phyloP scores from a whole-genome alignment of 2,888 invertebrate species.

The Hirtodrosophila trivittata region DNA sequence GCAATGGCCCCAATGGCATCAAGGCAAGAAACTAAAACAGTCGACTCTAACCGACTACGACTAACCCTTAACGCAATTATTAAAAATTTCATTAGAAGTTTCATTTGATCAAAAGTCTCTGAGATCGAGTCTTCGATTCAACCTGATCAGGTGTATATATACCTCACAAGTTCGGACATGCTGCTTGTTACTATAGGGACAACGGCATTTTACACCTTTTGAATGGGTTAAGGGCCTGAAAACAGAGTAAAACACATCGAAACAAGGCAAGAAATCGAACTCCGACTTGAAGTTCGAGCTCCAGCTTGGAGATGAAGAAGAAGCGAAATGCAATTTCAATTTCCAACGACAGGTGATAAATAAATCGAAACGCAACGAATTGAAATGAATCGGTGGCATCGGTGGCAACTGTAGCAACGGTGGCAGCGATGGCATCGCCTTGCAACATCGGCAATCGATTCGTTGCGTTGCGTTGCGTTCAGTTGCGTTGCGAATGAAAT shows the following conservation, averaged over 20 bases:
- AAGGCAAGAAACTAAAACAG: constrained; percentile 17
- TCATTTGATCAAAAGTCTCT: too few species aligned
- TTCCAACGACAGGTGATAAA: constrained; percentile 83
- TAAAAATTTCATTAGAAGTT: too few species aligned
- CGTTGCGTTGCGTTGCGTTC: constrained; percentile 45
- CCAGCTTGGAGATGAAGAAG: constrained; percentile 4
- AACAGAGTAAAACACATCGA: constrained; percentile 24
- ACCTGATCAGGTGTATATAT: too few species aligned
- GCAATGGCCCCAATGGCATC: constrained; percentile 50
- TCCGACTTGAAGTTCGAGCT: constrained; percentile 1
- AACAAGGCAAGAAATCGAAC: constrained; percentile 8
- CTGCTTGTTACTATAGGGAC: too few species aligned
- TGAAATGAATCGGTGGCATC: constrained; percentile 66
- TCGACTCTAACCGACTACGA: constrained; percentile 10
- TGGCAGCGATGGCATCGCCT: constrained; percentile 21
- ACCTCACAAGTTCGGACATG: too few species aligned
- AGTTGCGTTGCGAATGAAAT: constrained; percentile 69
- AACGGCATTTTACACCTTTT: too few species aligned
- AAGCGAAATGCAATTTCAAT: constrained; percentile 78
- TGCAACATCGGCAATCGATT: constrained; percentile 58
- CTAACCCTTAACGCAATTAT: constrained; percentile 9
- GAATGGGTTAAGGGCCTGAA: too few species aligned
- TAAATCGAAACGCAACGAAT: constrained; percentile 82
- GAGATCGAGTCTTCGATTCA: too few species aligned
- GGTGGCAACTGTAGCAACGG: constrained; percentile 43